Conservation (phyloP, 2,888 invertebrate species). For the Morpho deidamia region DNA sequence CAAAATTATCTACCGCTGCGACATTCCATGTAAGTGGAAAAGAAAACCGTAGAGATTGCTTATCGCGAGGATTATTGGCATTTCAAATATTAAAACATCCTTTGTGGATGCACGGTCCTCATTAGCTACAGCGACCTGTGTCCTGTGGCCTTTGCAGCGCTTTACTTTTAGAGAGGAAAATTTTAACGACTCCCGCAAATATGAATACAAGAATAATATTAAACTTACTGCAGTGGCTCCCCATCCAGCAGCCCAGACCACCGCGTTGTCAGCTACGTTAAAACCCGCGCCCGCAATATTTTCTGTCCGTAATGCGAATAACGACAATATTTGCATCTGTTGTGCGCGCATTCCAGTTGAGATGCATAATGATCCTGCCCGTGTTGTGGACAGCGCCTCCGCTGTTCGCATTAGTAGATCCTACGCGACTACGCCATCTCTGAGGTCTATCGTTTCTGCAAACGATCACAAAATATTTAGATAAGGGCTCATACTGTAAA, state of each 20-base stretch:
- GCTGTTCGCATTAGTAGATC: slow-evolving; percentile 34
- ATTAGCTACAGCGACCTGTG: too few relatives aligned
- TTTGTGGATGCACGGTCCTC: too few relatives aligned
- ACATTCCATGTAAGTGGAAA: too few relatives aligned
- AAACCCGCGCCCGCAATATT: slow-evolving; percentile 39
- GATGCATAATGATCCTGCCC: slow-evolving; percentile 35
- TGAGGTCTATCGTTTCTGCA: slow-evolving; percentile 19
- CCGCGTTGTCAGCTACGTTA: slow-evolving; percentile 38
- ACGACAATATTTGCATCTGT: slow-evolving; percentile 47
- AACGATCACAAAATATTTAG: not conserved
- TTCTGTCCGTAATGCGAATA: slow-evolving; percentile 33
- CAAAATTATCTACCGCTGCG: too few relatives aligned
- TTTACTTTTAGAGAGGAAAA: too few relatives aligned
- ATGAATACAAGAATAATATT: not conserved
- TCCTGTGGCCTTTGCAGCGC: too few relatives aligned
- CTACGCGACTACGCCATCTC: slow-evolving; percentile 14
- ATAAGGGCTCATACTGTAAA: too few relatives aligned
- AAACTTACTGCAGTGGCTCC: slow-evolving; percentile 1
- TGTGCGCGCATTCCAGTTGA: slow-evolving; percentile 34
- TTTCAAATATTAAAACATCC: too few relatives aligned
- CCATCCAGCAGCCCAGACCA: slow-evolving; percentile 53
- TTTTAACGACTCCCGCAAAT: too few relatives aligned
- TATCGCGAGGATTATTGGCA: too few relatives aligned
- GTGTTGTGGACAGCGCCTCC: slow-evolving; percentile 36
- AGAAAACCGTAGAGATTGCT: too few relatives aligned